Conservation (phyloP, 2,113 vertebrate genomes). For the Chitala chitala region DNA sequence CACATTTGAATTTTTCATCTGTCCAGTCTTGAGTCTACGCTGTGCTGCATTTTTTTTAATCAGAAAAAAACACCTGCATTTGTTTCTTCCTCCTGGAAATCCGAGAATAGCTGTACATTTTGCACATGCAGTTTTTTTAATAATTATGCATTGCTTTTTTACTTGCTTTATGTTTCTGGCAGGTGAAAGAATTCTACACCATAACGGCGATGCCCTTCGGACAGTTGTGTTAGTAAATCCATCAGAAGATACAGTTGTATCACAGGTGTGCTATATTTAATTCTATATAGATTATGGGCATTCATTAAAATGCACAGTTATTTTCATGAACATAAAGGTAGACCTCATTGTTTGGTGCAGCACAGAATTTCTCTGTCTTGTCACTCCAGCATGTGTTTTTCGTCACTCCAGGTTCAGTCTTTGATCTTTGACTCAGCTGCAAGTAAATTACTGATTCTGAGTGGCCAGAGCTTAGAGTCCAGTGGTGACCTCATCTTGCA, state of each 20-base stretch:
- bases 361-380: not conserved
- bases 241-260: slow-evolving; percentile 70
- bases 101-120: not conserved
- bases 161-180: slow-evolving; percentile 37
- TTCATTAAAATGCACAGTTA: not conserved
- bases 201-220: slow-evolving; percentile 83
- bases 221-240: slow-evolving; percentile 91
- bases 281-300: not conserved
- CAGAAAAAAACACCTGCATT: no score
- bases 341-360: not conserved
- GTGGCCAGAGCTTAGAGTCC: slow-evolving; percentile 85
- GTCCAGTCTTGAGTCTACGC: no score
- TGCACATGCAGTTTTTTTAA: not conserved
- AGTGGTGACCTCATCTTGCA: slow-evolving; percentile 85
- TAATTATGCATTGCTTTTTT: not conserved
- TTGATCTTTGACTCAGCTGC: slow-evolving; percentile 79
- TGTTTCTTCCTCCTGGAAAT: no score
- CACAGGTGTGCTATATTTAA: slow-evolving; percentile 69
- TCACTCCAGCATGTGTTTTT: not conserved
- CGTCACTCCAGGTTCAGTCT: slow-evolving; percentile 70
- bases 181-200: slow-evolving; percentile 94
- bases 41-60: not conserved
- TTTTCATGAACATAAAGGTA: not conserved
- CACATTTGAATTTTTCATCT: no score
- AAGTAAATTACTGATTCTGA: slow-evolving; percentile 87